Base-by-base conservation (phyloP, 2,797 vertebrate species). In the Spinus pinus region DNA sequence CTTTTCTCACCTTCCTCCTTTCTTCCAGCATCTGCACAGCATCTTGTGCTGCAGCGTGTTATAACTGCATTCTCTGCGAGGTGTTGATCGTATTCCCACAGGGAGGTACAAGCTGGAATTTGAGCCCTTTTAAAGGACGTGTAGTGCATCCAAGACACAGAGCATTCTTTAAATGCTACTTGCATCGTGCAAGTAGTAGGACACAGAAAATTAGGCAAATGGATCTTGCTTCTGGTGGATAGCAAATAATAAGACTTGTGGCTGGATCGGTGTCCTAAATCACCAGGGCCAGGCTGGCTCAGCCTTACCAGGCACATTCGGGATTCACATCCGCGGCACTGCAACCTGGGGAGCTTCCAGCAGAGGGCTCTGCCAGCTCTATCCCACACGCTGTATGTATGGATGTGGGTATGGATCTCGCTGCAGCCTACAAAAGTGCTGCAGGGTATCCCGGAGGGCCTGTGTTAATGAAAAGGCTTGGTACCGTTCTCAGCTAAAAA, bases 271-370 rank as follows among this genome's bases (percentile, higher is more conserved):
- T 71, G 57, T 42, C 30, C 16, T 16, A 7, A 44, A 77, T 41
- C 31, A 33, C 15, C 35, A 23, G 22, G 30, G 12, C 35, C 37
- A 6, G 56, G 23, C 18, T 82, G 1, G 6, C 35, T 67, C 33
- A 56, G 64, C 41, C n/a, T 56, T 49, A 10, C 8, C 6, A 2
- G 28, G 39, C 24, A 0, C 1, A 0, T 33, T 73, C 0, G 4
- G 33, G 41, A 6, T 72, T 60, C 8, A 7, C 37, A 23, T 57
- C 24, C 2, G 0, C 0, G 2, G 62, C 23, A 0, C 70, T 81
- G 74, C 84, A 67, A 27, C 20, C 33, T 73, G 44, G 18, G 61
- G 44, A 50, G 18, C 51, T 31, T 56, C 84, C 81, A 87, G 60
- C 67, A 95, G 86, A 84, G 86, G 88, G 91, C 77, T 1, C 66